Evolutionary conservation across 2,888 invertebrate genomes (phyloP), one percentile per base, ranked within the genome.

Genomic region (Protophormia terraenovae): DNA sequence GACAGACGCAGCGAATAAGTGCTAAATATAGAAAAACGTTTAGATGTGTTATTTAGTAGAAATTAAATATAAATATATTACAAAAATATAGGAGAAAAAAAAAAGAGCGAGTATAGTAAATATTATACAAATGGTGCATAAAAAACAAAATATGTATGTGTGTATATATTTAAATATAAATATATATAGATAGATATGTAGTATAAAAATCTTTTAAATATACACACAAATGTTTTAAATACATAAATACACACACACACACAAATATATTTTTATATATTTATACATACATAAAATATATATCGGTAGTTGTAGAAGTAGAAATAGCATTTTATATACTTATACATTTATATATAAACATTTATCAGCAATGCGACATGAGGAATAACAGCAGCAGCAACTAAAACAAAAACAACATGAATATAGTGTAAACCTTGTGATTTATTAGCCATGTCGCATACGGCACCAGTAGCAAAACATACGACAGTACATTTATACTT

Each of bases 391-490:
- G 73, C 78, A 81, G 81, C 81, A 77, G 69, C 79, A 89, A 79
- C 35, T 66, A 66, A 72, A 60, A 77, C 47, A 83, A 53, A 89
- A 88, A 87, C 90, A 88, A 78, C 72, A 38, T 88, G 90, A 90
- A 92, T 91, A 91, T 90, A 91, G 90, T 90, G 91, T 91, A 91
- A 90, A 90, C 89, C 90, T 89, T 83, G 89, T 92, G 92, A 92
- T 92, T 92, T 92, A 92, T 92, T 89, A 89, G 88, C 89, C 90
- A 89, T 89, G 90, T 89, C 89, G 90, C 89, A 89, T 89, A 87
- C 88, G 90, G 90, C 88, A 89, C 88, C 87, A 89, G 88, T 88
- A 88, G 86, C 81, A 80, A 64, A 80, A 66, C 84, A n/a, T n/a
- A n/a, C n/a, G n/a, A 38, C 22, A 86, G 76, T 73, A 85, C 84